Base-by-base conservation (phyloP, 2,888 invertebrate species). In the Rotaria magnacalcarata region DNA sequence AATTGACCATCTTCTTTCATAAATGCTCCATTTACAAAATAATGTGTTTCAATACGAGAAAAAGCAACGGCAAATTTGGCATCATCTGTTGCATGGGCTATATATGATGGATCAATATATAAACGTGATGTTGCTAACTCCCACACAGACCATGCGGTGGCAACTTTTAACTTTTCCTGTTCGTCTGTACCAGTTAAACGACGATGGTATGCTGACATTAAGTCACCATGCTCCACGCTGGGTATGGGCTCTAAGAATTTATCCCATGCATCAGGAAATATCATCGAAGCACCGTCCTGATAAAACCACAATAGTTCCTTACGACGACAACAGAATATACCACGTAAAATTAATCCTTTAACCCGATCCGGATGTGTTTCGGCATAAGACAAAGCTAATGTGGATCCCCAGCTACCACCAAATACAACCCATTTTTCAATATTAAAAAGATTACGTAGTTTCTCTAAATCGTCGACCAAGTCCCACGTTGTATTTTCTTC, bases 321-420 rank as follows among this genome's bases (percentile, higher is more conserved):
- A 85, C 90, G 90, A 85, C 89, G 88, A 5, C 89, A 86, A 24
- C 87, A 88, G 85, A 90, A 90, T 52, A 90, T 89, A 27, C 90
- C 90, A 56, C 90, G 87, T 21, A 90, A 87, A 6, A 90, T 87
- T 67, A 90, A 87, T 43, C 89, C 89, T 74, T 89, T 90, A 7
- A 90, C 90, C 84, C 88, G 87, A 86, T 89, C 88, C 6, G 90
- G 90, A 84, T 90, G 89, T 24, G 89, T 88, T 87, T 90, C 88
- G 24, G 90, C 89, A 87, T 90, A 90, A 16, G 0, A 88, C 88
- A 24, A 90, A 7, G 89, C 87, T 54, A 90, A 88, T 0, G 89
- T 89, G 0, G 90, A 90, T 0, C 90, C 90, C 90, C 90, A 90
- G 86, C 90, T 90, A 3, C 90, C 90, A 10, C 90, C 90, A 88